Evolutionary conservation across 2,113 vertebrate genomes (phyloP).

Genomic region (Oxyura jamaicensis): DNA sequence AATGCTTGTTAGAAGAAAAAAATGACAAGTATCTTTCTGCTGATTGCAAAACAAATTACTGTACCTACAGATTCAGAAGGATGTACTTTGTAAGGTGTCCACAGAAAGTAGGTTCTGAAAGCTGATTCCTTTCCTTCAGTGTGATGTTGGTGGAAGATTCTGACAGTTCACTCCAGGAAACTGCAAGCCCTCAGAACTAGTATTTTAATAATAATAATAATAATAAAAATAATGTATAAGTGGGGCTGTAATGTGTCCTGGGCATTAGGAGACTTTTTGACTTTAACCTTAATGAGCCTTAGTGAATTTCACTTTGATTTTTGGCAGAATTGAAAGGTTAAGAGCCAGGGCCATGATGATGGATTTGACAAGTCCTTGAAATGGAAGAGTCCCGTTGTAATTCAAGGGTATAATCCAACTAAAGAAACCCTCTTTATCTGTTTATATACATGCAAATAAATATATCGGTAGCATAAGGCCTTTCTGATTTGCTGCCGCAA

Average conservation of each 20-base stretch:
- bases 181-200: background rate
- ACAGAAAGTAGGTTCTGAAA: background rate
- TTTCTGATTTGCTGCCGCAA: conserved; percentile 5
- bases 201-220: background rate
- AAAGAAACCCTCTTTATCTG: background rate
- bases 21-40: background rate
- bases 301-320: background rate
- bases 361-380: background rate
- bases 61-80: background rate
- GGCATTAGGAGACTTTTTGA: background rate
- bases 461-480: background rate
- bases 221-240: background rate
- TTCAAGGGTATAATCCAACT: background rate
- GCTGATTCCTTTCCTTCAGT: background rate
- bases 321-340: background rate
- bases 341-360: background rate
- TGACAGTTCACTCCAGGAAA: background rate
- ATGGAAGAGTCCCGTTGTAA: background rate
- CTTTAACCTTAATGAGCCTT: background rate
- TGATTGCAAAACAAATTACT: background rate
- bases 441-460: background rate
- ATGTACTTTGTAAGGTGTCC: background rate
- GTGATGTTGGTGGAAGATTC: accelerated
- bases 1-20: background rate
- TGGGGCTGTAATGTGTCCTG: background rate